Base-by-base conservation (phyloP, 35 echinoderm and acorn worm species). In the Patiria miniata region DNA sequence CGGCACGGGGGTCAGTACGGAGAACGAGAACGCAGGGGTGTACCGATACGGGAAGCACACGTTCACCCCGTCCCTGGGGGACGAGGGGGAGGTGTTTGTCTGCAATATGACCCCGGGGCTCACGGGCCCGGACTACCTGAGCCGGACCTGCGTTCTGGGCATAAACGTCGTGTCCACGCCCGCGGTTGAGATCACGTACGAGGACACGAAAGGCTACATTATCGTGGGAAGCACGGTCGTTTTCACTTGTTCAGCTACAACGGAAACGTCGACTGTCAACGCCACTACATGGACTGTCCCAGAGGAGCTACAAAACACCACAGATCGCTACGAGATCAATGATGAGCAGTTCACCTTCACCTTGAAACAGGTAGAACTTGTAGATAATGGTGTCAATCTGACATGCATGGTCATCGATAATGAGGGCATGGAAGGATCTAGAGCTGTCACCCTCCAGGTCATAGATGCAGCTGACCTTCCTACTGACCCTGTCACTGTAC, bases 61-160 rank as follows among this genome's bases (percentile, higher is more conserved):
- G 26, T 73, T 73, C 65, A 73, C 15, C 26, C 29, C 29, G 26
- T 73, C 65, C 23, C 29, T 73, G 2, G 65, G 34, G 10, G 29
- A 73, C 34, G 65, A 73, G n/a, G 65, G 65, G 23, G 29, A 14
- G 65, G 65, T 73, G 65, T 73, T 73, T 73, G 65, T 23, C 22
- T 73, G 65, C 65, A 73, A 73, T 73, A 23, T 73, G 65, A 73
- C 65, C 23, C 57, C 19, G 19, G 19, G 19, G 28, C 28, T 55
- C 10, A 14, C 8, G 57, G 28, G 19, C 19, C 5, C 19, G 19
- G 57, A 60, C 10, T 18, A 73, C 6, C 22, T 73, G 0, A 8
- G 29, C 22, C 23, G 65, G 9, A 30, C 19, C 9, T 73, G 65
- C 26, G 26, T 9, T 73, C 10, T 73, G 65, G 65, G 9, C n/a